Evolutionary conservation across 2,888 invertebrate species (phyloP), one percentile per base, ranked within the genome.

Genomic region (Clunio marinus): DNA sequence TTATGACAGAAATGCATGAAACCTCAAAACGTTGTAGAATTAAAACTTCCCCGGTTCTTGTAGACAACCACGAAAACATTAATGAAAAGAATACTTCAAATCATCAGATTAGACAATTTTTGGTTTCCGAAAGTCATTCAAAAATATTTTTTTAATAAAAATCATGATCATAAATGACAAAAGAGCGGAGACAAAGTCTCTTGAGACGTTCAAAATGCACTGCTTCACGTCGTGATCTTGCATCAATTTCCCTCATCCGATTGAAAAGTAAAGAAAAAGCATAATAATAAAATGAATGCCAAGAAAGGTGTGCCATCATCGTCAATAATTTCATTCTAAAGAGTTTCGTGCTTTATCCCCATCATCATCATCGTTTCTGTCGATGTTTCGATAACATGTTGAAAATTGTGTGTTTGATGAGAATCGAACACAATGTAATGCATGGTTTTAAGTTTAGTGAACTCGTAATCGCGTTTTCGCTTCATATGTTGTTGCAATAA

Each of bases 91-190:
- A 51, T 22, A n/a, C 51, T 51, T 51, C 51, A 51, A 13, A 51
- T 5, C 51, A 51, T 51, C 7, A 51, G 51, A 51, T 51, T 51
- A 22, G 51, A 22, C 51, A 17, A 51, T 22, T 51, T 51, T 13
- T 51, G 51, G 51, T 51, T 51, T 51, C 51, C 51, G 17, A 22
- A 51, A 51, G 5, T 22, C 51, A 22, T 51, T 13, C 20, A 51
- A 22, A 22, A 51, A 4, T 22, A 22, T n/a, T 51, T 51, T n/a
- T n/a, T n/a, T n/a, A n/a, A n/a, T n/a, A n/a, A n/a, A n/a, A n/a
- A n/a, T n/a, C n/a, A n/a, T 51, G 51, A 51, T 51, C 22, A 51
- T 22, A 22, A 51, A 51, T 51, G 51, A 51, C 51, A 51, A 51
- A 51, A 51, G 51, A 51, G 8, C 45, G 8, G 45, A 7, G 45